Conservation (phyloP, 2,113 vertebrate species). For the Callaeas wilsoni region DNA sequence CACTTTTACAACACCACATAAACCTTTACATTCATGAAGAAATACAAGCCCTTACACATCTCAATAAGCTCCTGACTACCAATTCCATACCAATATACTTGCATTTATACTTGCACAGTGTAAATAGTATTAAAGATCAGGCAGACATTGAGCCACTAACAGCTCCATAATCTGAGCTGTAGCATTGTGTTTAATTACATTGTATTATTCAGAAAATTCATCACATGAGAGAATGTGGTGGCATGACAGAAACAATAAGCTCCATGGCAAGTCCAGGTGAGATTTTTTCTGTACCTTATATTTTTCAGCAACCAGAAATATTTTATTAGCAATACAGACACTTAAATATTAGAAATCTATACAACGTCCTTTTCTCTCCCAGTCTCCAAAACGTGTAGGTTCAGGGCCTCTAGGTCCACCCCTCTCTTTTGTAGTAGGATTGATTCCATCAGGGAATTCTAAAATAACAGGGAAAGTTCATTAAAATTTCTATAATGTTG, state of each 20-base stretch:
- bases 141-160: not conserved
- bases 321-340: not conserved
- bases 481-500: not conserved
- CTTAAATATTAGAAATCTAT: constrained; percentile 85
- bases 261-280: not conserved
- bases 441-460: constrained; percentile 90
- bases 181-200: not conserved
- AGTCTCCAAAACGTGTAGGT: constrained; percentile 95
- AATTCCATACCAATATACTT: not conserved
- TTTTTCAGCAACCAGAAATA: not conserved
- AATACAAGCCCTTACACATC: not conserved
- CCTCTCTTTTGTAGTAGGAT: constrained; percentile 91
- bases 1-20: not conserved
- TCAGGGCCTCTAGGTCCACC: constrained; percentile 93
- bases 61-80: not conserved
- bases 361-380: constrained; percentile 97
- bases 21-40: not conserved
- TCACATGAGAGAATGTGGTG: not conserved
- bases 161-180: not conserved
- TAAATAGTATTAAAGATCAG: not conserved
- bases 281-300: not conserved
- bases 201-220: not conserved
- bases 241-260: not conserved
- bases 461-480: constrained; percentile 38
- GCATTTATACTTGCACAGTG: not conserved